These are phyloP conservation scores for Luperina testacea DNA, from an alignment of 2,888 invertebrate species.

Conservation along the genomic window DNA sequence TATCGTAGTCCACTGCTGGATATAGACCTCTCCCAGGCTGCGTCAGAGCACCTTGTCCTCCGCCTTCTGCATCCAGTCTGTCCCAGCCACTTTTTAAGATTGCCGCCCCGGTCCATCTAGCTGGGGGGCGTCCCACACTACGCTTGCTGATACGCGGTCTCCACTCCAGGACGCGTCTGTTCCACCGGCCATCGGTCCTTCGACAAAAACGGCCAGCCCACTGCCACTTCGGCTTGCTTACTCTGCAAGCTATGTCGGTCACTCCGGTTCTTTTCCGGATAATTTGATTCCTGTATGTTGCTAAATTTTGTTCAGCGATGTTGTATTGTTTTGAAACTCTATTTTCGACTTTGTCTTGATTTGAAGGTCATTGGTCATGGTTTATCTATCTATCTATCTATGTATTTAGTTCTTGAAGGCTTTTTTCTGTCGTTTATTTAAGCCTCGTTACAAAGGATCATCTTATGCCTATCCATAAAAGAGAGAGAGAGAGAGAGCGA, in stretches of 20 bases:
- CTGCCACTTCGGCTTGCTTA: neutral
- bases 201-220: neutral
- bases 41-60: neutral
- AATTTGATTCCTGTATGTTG: neutral
- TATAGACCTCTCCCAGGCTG: neutral
- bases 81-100: neutral
- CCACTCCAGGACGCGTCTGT: neutral
- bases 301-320: neutral
- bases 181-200: neutral
- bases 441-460: neutral
- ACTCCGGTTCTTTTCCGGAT: neutral
- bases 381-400: too few relatives aligned
- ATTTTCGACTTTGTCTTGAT: neutral
- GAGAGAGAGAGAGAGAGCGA: too few relatives aligned
- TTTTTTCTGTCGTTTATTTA: neutral
- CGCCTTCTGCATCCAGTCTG: neutral
- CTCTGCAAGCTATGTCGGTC: neutral
- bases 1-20: neutral
- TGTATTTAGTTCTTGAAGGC: neutral
- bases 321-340: neutral
- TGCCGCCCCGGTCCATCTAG: neutral
- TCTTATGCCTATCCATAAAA: too few relatives aligned
- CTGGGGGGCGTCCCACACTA: neutral
- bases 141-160: neutral
- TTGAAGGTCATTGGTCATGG: too few relatives aligned